phyloP scores from a whole-genome alignment of 2,113 vertebrate genomes.

The Antigone vipio region DNA sequence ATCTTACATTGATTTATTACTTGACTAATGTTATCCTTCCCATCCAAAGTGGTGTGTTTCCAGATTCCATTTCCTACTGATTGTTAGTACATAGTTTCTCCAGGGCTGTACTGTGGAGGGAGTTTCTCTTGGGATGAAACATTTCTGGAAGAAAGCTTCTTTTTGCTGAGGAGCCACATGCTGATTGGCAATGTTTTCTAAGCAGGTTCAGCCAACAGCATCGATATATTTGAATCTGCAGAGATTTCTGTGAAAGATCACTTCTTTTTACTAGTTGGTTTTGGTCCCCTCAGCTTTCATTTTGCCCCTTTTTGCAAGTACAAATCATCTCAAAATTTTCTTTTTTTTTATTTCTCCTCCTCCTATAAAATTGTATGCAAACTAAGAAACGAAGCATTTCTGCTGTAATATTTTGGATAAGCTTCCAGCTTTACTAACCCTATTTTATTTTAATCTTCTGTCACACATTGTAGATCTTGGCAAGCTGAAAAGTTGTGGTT shows the following conservation, averaged over 20 bases:
- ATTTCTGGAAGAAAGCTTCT: background rate
- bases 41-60: constrained; percentile 18
- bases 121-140: background rate
- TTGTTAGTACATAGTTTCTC: constrained; percentile 4
- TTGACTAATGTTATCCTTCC: constrained; percentile 42
- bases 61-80: constrained; percentile 6
- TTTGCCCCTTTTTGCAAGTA: background rate
- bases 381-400: background rate
- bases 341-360: background rate
- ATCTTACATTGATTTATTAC: constrained; percentile 46
- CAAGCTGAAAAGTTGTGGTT: constrained; percentile 35
- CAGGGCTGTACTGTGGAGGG: background rate
- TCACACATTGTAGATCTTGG: constrained; percentile 23
- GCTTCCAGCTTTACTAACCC: constrained; percentile 21
- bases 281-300: background rate
- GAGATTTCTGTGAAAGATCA: background rate
- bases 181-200: constrained; percentile 11
- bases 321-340: background rate
- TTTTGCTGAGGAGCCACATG: background rate
- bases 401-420: constrained; percentile 20
- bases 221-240: background rate
- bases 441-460: constrained; percentile 50
- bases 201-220: constrained; percentile 5
- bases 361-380: background rate
- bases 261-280: background rate